Evolutionary conservation across 35 echinoderm and acorn worm species (phyloP).

Genomic region (Apostichopus californicus): DNA sequence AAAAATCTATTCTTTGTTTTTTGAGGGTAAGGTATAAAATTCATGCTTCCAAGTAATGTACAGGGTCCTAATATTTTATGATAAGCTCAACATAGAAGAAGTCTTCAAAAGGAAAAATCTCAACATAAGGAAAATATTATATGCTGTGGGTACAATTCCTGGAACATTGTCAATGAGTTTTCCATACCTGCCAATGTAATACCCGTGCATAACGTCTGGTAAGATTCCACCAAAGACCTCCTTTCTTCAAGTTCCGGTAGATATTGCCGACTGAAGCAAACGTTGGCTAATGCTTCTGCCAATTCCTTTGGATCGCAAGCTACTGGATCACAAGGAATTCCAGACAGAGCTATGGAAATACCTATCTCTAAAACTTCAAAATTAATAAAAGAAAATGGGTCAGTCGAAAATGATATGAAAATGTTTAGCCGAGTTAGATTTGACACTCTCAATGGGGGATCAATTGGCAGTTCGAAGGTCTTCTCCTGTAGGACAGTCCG

Average conservation of each 20-base stretch:
- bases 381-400: neutral
- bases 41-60: too few relatives aligned
- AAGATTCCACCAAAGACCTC: neutral
- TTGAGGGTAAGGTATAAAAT: too few relatives aligned
- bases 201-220: neutral
- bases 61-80: too few relatives aligned
- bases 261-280: neutral
- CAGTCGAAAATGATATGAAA: neutral
- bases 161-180: too few relatives aligned
- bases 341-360: neutral
- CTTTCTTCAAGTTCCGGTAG: neutral
- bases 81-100: too few relatives aligned
- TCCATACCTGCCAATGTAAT: neutral
- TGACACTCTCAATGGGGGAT: slow-evolving; percentile 1
- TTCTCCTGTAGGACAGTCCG: neutral
- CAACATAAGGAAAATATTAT: too few relatives aligned
- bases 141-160: too few relatives aligned
- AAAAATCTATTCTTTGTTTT: too few relatives aligned
- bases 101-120: too few relatives aligned
- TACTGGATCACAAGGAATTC: neutral
- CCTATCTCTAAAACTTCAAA: neutral
- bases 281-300: neutral
- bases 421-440: neutral
- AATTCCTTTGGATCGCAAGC: neutral
- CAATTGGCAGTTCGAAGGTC: neutral